A percentile compares a stretch with the other conserved stretches of the same genome.
Evolutionary conservation across 2,797 vertebrate genomes (phyloP).

Genomic region (Pangasius mekongensis): DNA sequence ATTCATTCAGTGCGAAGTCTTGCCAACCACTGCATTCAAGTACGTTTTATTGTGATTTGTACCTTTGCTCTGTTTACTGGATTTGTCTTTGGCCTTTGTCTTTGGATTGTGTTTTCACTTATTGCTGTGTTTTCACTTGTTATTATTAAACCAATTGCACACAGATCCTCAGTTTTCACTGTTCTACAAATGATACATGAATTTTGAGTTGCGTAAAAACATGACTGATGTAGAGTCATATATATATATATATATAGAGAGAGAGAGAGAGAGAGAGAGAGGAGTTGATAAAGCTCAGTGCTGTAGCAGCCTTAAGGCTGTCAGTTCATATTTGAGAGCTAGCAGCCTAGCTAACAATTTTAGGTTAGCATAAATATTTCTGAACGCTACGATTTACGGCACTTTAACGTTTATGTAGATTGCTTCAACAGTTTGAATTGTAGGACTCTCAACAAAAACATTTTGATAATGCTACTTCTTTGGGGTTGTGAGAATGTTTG

Average conservation of each 20-base stretch:
- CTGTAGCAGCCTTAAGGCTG: too few relatives aligned
- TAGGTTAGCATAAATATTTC: background rate
- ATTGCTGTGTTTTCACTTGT: background rate
- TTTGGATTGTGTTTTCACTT: background rate
- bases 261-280: too few relatives aligned
- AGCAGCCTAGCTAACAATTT: background rate
- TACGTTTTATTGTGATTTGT: background rate
- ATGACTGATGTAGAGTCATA: too few relatives aligned
- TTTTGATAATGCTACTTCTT: background rate
- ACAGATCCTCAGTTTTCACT: background rate
- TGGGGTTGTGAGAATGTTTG: background rate
- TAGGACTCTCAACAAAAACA: background rate
- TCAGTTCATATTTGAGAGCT: too few relatives aligned
- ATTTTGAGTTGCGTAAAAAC: too few relatives aligned
- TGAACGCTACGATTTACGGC: background rate
- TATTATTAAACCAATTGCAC: background rate
- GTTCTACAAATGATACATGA: too few relatives aligned
- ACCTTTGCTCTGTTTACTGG: background rate
- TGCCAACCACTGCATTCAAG: background rate
- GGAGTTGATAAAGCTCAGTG: too few relatives aligned
- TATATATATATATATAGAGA: too few relatives aligned
- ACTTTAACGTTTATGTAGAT: background rate
- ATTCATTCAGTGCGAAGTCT: background rate
- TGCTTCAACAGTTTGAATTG: background rate
- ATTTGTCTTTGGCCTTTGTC: background rate